Evolutionary conservation across 2,888 invertebrate genomes (phyloP).

Genomic region (Isotomurus palustris): DNA sequence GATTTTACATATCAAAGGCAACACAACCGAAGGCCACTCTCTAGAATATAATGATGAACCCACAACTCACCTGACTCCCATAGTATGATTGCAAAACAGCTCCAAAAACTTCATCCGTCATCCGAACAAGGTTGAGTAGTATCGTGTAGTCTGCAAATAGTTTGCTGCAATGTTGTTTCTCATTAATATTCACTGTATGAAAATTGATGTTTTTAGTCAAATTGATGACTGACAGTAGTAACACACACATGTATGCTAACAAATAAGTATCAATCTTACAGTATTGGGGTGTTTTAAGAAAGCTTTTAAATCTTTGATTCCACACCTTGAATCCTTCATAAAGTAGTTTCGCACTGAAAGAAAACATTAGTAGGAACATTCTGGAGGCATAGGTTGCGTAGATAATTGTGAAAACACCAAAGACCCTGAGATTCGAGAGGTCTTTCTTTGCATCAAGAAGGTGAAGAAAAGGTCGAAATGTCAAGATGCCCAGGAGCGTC

Average conservation of each 20-base stretch:
- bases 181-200: not conserved
- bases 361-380: conserved; percentile 36
- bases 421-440: conserved; percentile 13
- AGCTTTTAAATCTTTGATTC: conserved; percentile 27
- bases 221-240: not conserved
- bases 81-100: conserved; percentile 42
- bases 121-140: conserved; percentile 27
- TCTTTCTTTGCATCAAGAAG: not conserved
- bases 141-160: conserved; percentile 29
- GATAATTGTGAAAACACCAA: conserved; percentile 34
- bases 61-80: conserved; percentile 42
- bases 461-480: conserved; percentile 27
- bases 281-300: conserved; percentile 18
- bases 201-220: not conserved
- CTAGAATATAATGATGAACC: too few relatives aligned
- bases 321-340: conserved; percentile 32
- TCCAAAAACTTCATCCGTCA: conserved; percentile 38
- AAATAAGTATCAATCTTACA: not conserved
- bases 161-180: conserved; percentile 20
- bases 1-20: too few relatives aligned
- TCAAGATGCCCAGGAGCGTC: conserved; percentile 28
- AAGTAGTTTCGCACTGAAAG: conserved; percentile 37
- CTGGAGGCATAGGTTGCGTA: conserved; percentile 38
- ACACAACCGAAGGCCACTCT: too few relatives aligned
- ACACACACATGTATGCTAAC: not conserved